Evolutionary conservation across 2,797 vertebrate genomes (phyloP), one percentile per base, ranked within the genome.

Genomic region (Propithecus deckenii): DNA sequence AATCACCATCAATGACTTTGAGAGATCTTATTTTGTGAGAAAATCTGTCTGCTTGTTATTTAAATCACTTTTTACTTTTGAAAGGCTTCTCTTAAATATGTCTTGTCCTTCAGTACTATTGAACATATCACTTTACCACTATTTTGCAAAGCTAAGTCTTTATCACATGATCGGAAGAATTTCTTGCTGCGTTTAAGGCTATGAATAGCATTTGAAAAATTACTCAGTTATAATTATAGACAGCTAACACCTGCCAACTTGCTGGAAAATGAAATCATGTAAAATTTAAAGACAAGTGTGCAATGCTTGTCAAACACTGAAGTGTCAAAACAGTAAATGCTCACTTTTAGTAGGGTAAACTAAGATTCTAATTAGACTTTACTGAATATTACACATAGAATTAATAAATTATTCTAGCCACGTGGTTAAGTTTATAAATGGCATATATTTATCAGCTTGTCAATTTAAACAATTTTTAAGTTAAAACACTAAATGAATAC

Each of bases 191-290:
- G 96, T 97, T 97, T 91, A 97, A 97, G 96, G 95, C 98, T 98
- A 97, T 98, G 97, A 98, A 97, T 98, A 98, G 97, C 96, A 96
- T 95, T 97, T 98, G 96, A 97, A 97, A 98, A 98, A 92, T 96
- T 96, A 97, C 96, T 98, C 98, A 91, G 97, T 96, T 98, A 96
- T 97, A 98, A 98, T 98, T 98, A 98, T 94, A 98, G 97, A 98
- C 52, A 86, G 94, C 95, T 95, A 97, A 95, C 97, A 98, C 96
- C 96, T 98, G 97, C 96, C 97, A 97, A 98, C 96, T 94, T 96
- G 96, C 92, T 96, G 96, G 96, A 97, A 98, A 97, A 97, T 97
- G 95, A 97, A 98, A 97, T 98, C 96, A 98, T 95, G 94, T 97
- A 96, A 97, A 98, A 95, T 97, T 96, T 96, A 97, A 97, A 97